Percentiles rank a stretch among this genome's conserved stretches.
These are phyloP conservation scores for Polyommatus iphigenia DNA, from an alignment of 2,888 invertebrate genomes.

Conservation along the genomic window DNA sequence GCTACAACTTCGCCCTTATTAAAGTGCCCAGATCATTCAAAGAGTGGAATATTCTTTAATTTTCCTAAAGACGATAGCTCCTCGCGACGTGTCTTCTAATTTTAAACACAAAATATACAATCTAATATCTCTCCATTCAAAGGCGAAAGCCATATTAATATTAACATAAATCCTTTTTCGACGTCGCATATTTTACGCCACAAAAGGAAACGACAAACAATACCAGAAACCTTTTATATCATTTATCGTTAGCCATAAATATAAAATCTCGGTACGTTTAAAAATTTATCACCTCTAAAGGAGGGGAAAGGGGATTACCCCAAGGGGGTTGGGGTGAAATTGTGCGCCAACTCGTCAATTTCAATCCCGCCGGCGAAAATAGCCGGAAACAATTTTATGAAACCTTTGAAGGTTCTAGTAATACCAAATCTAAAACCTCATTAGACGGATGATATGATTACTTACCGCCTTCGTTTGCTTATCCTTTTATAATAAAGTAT, in stretches of 20 bases:
- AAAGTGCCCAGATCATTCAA: not conserved
- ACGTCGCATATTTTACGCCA: constrained; percentile 6
- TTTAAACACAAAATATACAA: not conserved
- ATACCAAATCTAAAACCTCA: constrained; percentile 22
- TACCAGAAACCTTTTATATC: constrained; percentile 24
- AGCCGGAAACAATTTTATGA: constrained; percentile 31
- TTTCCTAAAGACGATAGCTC: not conserved
- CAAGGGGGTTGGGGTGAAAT: constrained; percentile 30
- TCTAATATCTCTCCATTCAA: not conserved
- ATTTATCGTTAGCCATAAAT: constrained; percentile 8
- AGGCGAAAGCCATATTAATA: not conserved
- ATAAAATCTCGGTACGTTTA: constrained; percentile 28
- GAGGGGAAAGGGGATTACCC: constrained; percentile 25
- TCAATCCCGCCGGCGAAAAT: constrained; percentile 32
- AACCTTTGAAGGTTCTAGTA: constrained; percentile 22
- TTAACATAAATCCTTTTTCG: constrained; percentile 7
- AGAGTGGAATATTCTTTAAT: not conserved
- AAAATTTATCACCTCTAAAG: constrained; percentile 31
- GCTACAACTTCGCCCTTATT: not conserved
- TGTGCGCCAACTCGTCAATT: constrained; percentile 34
- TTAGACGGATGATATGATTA: not conserved
- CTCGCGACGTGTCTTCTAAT: not conserved
- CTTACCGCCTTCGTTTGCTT: not conserved
- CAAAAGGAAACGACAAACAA: constrained; percentile 19
- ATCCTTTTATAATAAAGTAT: not conserved